Evolutionary conservation across 2,888 invertebrate species (phyloP).

Genomic region (Spisula subtruncata): DNA sequence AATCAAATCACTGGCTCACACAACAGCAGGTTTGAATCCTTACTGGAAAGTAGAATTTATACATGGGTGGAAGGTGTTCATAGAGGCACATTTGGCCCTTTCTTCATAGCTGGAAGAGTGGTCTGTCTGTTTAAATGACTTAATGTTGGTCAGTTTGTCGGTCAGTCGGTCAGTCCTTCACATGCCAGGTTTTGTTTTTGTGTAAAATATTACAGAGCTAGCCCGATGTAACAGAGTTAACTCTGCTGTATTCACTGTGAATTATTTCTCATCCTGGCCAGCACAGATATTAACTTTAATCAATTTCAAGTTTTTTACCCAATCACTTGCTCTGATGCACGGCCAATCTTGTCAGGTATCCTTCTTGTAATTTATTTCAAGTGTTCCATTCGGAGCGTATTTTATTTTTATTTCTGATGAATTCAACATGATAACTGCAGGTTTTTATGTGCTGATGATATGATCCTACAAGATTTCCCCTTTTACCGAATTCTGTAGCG

Average conservation of each 20-base stretch:
- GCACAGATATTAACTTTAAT: not conserved
- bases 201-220: too few relatives aligned
- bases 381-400: not conserved
- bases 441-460: not conserved
- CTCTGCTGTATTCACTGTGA: not conserved
- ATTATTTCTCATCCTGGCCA: not conserved
- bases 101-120: too few relatives aligned
- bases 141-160: too few relatives aligned
- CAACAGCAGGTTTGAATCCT: too few relatives aligned
- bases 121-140: too few relatives aligned
- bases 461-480: not conserved
- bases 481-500: not conserved
- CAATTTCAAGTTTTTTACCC: not conserved
- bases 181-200: too few relatives aligned
- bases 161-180: too few relatives aligned
- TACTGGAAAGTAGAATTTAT: too few relatives aligned
- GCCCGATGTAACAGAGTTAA: not conserved
- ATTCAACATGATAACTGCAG: not conserved
- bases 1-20: too few relatives aligned
- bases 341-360: not conserved
- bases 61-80: too few relatives aligned
- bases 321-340: not conserved
- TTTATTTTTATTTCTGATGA: not conserved
- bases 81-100: too few relatives aligned
- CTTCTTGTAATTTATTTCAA: constrained; percentile 10